Evolutionary conservation across 1,140 invertebrate species (phyloP).

Genomic region (Spodoptera frugiperda): DNA sequence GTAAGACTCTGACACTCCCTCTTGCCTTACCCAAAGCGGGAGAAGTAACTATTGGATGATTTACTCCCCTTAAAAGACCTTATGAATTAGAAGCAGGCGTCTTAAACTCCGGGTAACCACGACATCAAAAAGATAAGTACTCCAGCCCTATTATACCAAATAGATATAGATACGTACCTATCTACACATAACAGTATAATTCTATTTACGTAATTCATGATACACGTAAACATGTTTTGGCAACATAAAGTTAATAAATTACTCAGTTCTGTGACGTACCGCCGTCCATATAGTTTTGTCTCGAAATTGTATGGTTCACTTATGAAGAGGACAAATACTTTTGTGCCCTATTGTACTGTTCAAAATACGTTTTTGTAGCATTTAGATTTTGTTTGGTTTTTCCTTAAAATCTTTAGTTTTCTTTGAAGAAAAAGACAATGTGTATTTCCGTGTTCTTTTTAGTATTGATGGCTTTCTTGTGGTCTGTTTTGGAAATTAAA

Average conservation of each 20-base stretch:
- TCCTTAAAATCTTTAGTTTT: too few relatives aligned
- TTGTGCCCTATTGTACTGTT: neutral
- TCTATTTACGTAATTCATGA: slow-evolving; percentile 23
- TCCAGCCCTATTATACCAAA: neutral
- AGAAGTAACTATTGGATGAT: neutral
- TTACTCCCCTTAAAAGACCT: too few relatives aligned
- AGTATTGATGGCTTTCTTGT: too few relatives aligned
- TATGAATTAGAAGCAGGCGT: too few relatives aligned
- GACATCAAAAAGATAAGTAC: slow-evolving; percentile 5
- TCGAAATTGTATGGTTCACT: slow-evolving; percentile 27
- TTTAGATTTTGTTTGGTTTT: neutral
- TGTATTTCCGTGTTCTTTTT: too few relatives aligned
- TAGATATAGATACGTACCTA: neutral
- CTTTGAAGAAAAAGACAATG: too few relatives aligned
- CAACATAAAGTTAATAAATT: slow-evolving; percentile 32
- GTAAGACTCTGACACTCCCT: neutral
- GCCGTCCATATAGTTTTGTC: neutral
- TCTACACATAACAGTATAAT: neutral
- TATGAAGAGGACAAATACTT: slow-evolving; percentile 26
- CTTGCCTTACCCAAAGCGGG: neutral
- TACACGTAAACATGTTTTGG: slow-evolving; percentile 33
- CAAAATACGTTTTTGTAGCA: neutral
- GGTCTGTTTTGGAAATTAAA: too few relatives aligned
- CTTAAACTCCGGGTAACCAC: too few relatives aligned
- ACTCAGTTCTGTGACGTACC: slow-evolving; percentile 31